Percentiles rank a stretch among this genome's conserved stretches.
These are phyloP conservation scores for Acleris holmiana DNA, from an alignment of 2,888 invertebrate species.

Conservation along the genomic window DNA sequence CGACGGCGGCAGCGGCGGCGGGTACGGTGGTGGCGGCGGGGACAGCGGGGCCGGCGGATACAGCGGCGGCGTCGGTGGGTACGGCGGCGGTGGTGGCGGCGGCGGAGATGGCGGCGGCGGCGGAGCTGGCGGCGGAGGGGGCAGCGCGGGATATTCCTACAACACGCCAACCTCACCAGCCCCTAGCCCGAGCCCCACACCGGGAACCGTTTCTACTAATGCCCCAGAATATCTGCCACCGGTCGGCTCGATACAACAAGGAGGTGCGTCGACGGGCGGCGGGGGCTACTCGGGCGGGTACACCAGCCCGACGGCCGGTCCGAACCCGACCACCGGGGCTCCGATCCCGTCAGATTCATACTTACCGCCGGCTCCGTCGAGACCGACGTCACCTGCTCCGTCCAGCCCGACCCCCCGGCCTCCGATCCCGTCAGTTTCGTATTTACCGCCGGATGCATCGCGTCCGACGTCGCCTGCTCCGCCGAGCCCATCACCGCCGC, in stretches of 20 bases:
- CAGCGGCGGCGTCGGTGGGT: constrained; percentile 6
- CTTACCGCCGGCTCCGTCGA: constrained; percentile 50
- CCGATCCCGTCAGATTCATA: constrained; percentile 49
- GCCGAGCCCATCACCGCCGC: constrained; percentile 39
- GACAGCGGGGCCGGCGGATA: constrained; percentile 9
- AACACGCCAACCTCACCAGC: constrained; percentile 12
- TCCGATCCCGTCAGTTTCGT: constrained; percentile 47
- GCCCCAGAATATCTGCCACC: constrained; percentile 73
- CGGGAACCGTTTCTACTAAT: constrained; percentile 58
- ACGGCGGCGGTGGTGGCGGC: constrained; percentile 13
- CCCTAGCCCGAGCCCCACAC: constrained; percentile 32
- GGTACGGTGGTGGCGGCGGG: constrained; percentile 14
- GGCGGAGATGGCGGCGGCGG: not conserved
- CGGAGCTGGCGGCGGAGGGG: constrained; percentile 7
- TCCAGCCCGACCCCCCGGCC: constrained; percentile 39
- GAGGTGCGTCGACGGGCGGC: constrained; percentile 39
- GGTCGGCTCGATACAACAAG: constrained; percentile 14
- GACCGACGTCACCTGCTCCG: constrained; percentile 45
- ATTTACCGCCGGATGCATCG: constrained; percentile 51
- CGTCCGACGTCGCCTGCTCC: constrained; percentile 46
- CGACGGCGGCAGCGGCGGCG: constrained; percentile 12
- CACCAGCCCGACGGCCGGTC: constrained; percentile 41
- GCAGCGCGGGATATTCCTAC: constrained; percentile 14
- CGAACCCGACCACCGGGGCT: constrained; percentile 31
- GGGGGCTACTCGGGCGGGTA: constrained; percentile 30